Percentiles rank a stretch among this genome's conserved stretches.
Evolutionary conservation across 2,113 vertebrate genomes (phyloP).

Genomic region (Nicator chloris): DNA sequence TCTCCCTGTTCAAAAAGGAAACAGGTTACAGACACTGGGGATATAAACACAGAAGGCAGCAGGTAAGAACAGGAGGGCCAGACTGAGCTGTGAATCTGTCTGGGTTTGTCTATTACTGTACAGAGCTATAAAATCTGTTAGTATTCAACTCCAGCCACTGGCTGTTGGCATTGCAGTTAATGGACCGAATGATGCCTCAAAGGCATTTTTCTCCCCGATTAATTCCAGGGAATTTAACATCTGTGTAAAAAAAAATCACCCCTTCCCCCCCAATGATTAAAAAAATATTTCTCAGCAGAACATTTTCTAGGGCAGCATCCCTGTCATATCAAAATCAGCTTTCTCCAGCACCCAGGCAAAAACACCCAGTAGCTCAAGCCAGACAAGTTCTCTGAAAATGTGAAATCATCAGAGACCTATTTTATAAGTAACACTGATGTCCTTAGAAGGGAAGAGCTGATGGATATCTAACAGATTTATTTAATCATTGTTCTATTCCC

Average conservation of each 20-base stretch:
- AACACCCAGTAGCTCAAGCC: not conserved
- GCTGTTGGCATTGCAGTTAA: constrained; percentile 40
- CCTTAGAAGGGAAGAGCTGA: not conserved
- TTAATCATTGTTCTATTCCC: not conserved
- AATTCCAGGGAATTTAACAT: constrained; percentile 55
- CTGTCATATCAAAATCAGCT: not conserved
- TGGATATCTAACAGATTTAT: not conserved
- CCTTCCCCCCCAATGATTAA: not conserved
- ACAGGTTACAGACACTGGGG: not conserved
- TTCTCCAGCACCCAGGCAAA: not conserved
- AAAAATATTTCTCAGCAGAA: constrained; percentile 41
- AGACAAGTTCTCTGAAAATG: not conserved
- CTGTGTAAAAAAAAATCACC: constrained; percentile 11
- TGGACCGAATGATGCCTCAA: constrained; percentile 42
- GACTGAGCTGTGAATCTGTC: not conserved
- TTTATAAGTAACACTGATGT: not conserved
- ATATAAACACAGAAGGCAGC: constrained; percentile 21
- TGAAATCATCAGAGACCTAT: constrained; percentile 40
- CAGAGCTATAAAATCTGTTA: constrained; percentile 44
- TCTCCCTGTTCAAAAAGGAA: not conserved
- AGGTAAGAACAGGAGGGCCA: constrained; percentile 27
- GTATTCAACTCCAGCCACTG: constrained; percentile 34
- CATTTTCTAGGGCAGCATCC: constrained; percentile 7
- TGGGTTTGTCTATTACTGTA: constrained; percentile 16
- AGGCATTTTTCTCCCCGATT: constrained; percentile 51